Evolutionary conservation across 2,113 vertebrate genomes (phyloP), one percentile per base, ranked within the genome.

Genomic region (Labeo rohita): DNA sequence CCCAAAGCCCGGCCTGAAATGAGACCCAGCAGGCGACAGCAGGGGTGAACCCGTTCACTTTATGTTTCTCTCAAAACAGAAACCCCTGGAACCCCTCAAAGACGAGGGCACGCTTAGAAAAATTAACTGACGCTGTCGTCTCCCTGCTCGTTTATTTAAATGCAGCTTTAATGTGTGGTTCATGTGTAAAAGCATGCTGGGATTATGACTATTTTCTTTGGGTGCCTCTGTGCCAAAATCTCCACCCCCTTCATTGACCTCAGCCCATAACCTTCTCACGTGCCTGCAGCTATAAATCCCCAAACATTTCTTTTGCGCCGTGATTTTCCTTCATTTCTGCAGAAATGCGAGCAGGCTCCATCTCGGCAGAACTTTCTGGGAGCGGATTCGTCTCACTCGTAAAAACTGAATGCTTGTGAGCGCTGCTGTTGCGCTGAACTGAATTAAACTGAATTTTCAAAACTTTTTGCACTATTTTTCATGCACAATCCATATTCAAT

Each of bases 41-140:
- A 75, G 75, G 75, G 75, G 49, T 61, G 77, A 80, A 80, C 77
- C 54, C 77, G 6, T 61, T 80, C 77, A 80, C 77, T 52, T 77
- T 10, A 15, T 80, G 52, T 63, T 80, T 63, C 56, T 80, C 39
- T 43, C 39, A 39, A 80, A 59, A 59, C 52, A 36, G 23, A 78
- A 78, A 49, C 34, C 36, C 66, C 16, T 15, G 36, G 68, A 18
- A 49, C 45, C 21, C 10, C 72, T 49, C 45, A 74, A 74, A 74
- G 45, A 74, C 72, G 6, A 49, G 45, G 47, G 72, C 6, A 11
- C 12, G 1, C 23, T 23, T 49, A 23, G 45, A 72, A 45, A 72
- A 43, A 18, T 10, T 68, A 16, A 65, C 61, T n/a, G 28, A 12
- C 2, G 18, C 56, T 13, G 6, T 11, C 23, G 63, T 36, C 34